Base-by-base conservation (phyloP, 2,113 vertebrate species). In the Melanocharis versteri region DNA sequence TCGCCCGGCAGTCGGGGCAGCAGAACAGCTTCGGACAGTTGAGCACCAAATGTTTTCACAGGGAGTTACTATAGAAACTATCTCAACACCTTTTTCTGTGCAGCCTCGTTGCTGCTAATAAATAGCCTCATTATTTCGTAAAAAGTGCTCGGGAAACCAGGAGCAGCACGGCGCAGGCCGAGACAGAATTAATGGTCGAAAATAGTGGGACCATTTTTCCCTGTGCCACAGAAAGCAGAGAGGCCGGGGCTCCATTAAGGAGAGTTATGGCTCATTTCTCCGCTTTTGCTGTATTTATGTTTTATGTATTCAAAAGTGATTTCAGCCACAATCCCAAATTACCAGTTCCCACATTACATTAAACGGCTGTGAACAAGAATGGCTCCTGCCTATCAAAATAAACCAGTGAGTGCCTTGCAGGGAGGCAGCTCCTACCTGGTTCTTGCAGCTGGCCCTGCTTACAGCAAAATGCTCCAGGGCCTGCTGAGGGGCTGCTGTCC, bases 101-200 rank as follows among this genome's bases (percentile, higher is more conserved):
- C 88, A 45, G 85, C 91, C 94, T 93, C 47, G 58, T 94, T 86
- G 83, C 45, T 96, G 84, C 97, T 98, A 97, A 98, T 97, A 98
- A 98, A 98, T 96, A 96, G 97, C 93, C 96, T 98, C 97, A 96
- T 97, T 98, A 98, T 97, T 97, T 94, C 78, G 89, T 91, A 97
- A 96, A 96, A 97, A 97, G 97, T 94, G 85, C 92, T 97, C 51
- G 48, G 94, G 94, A 98, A 97, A 96, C 66, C 95, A 83, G 96
- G 95, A 95, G 95, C 83, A 96, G 84, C 89, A 37, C 6, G 1
- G 94, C 90, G 95, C 60, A 39, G 89, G 94, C 90, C 84, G 16
- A 95, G 81, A 51, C 96, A 96, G 87, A 95, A 96, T 97, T 98
- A 97, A 98, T 91, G 95, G 97, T 89, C 2, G 65, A 95, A 96